Base-by-base conservation (phyloP, 2,113 vertebrate species). In the Mormoops blainvillei region DNA sequence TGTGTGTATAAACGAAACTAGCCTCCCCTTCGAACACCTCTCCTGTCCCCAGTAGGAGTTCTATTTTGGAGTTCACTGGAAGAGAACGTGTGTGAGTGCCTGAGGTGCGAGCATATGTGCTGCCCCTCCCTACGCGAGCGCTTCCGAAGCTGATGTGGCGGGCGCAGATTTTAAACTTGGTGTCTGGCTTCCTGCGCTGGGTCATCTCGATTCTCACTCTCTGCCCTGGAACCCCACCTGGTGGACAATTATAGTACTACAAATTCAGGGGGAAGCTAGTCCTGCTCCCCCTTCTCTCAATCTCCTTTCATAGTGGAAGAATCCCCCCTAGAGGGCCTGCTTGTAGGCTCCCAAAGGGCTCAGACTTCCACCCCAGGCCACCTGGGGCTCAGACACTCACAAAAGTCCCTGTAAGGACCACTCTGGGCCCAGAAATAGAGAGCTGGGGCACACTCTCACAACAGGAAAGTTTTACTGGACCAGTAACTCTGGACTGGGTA, bases 171-270 rank as follows among this genome's bases (percentile, higher is more conserved):
- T 41, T 14, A 50, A 54, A 61, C 78, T 63, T 61, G 19, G 48
- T 76, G 84, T 89, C 58, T 2, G 2, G 80, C 78, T 68, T 10
- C 85, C 0, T 24, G 84, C 24, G 3, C 87, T 4, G 36, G 85
- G 94, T 65, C 90, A 41, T 70, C 73, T 33, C 36, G 4, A 22
- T 33, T 45, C 92, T 97, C 98, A 98, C 98, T 98, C 96, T 96
- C 90, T 96, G 97, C 98, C 98, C 97, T 98, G 95, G 71, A 80
- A 97, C 98, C 95, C 98, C 98, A 98, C 98, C 98, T 97, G 93
- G 98, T 98, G 98, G 98, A 89, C 45, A 70, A 24, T 50, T 24
- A 0, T 3, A 90, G 97, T 41, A 98, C 97, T 96, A 96, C 98
- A 97, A 45, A 31, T n/a, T 15, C 77, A 33, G 58, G 83, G 71